Evolutionary conservation across 2,113 vertebrate species (phyloP).

Genomic region (Oreocharis arfaki): DNA sequence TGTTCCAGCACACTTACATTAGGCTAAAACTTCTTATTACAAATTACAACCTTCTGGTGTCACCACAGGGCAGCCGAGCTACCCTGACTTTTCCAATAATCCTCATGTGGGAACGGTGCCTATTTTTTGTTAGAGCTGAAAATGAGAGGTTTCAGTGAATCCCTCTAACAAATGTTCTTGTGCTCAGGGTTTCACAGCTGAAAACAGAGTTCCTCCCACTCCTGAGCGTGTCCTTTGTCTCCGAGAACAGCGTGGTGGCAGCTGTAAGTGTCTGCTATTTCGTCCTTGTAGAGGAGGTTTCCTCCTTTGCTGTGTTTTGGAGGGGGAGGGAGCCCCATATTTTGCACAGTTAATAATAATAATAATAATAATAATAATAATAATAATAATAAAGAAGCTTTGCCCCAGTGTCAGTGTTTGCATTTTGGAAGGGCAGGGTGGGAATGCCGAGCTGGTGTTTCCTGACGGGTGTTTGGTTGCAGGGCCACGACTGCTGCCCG

Average conservation of each 20-base stretch:
- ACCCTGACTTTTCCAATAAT: neutral
- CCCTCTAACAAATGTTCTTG: conserved; percentile 56
- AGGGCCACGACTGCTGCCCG: conserved; percentile 98
- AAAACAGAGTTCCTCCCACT: conserved; percentile 98
- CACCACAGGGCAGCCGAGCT: neutral
- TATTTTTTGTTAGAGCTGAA: neutral
- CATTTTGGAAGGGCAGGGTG: neutral
- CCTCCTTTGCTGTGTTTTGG: neutral
- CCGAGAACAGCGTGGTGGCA: conserved; percentile 94
- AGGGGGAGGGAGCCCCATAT: neutral
- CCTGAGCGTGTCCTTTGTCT: conserved; percentile 93
- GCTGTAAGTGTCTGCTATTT: conserved; percentile 81
- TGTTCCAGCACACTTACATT: neutral
- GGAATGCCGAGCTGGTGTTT: neutral
- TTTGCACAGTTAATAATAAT: neutral
- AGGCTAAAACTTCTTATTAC: neutral
- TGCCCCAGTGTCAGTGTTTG: neutral
- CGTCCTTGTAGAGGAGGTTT: neutral
- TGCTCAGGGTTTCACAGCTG: conserved; percentile 88
- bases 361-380: neutral
- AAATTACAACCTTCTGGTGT: neutral
- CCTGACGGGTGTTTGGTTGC: neutral
- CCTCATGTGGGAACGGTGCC: neutral
- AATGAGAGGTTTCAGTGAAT: neutral
- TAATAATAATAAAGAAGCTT: neutral